Percentiles rank a stretch among this genome's conserved stretches.
Conservation (phyloP, 2,113 vertebrate species). For the Chinchilla lanigera region DNA sequence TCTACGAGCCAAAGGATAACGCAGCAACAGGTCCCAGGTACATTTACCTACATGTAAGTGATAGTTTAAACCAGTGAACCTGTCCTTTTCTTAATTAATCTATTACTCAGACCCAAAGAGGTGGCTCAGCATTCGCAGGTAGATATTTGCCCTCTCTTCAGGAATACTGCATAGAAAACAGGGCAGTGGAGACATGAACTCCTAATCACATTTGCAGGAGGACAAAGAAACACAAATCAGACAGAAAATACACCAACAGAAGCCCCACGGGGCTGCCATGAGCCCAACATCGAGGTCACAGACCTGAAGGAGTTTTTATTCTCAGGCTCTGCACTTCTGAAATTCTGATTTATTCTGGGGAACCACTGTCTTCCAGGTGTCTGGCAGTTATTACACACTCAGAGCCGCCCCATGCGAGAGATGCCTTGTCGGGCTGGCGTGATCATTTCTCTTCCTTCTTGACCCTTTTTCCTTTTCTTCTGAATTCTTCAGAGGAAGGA, state of each 20-base stretch:
- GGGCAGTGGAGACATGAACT: neutral
- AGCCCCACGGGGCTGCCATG: rapidly evolving
- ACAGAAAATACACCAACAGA: rapidly evolving
- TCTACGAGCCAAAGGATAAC: rapidly evolving
- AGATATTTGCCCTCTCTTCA: neutral
- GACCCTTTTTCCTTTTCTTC: neutral
- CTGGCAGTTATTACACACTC: neutral
- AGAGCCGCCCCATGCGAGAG: rapidly evolving
- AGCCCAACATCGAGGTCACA: neutral
- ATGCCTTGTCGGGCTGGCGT: rapidly evolving
- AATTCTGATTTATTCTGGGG: rapidly evolving
- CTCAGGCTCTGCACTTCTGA: rapidly evolving
- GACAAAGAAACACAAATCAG: neutral
- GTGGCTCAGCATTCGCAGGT: rapidly evolving
- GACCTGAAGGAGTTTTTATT: neutral
- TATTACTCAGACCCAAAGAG: neutral
- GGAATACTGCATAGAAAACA: rapidly evolving
- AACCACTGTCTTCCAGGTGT: no score
- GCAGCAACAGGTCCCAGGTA: rapidly evolving
- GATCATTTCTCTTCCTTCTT: neutral
- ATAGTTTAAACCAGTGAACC: neutral
- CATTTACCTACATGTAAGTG: neutral
- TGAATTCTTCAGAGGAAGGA: neutral
- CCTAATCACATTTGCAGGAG: neutral
- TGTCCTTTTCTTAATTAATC: neutral